Percentiles rank a stretch among this genome's conserved stretches.
These are phyloP conservation scores for Rhingia campestris DNA, from an alignment of 2,888 invertebrate genomes.

Conservation along the genomic window DNA sequence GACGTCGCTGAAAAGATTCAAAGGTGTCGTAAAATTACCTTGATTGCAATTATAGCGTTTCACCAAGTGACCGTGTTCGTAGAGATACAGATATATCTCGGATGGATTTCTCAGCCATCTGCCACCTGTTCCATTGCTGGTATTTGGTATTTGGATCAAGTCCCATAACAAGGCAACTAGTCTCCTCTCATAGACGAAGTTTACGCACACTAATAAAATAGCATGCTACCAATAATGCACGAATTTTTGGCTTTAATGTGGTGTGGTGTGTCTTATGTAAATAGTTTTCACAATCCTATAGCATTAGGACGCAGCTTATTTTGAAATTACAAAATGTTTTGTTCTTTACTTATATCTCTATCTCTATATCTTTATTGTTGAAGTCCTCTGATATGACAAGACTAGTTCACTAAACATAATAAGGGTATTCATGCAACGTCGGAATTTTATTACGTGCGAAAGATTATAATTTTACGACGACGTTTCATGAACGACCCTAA, in stretches of 20 bases:
- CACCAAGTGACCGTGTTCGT: no score
- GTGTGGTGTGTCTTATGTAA: conserved; percentile 5
- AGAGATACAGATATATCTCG: not conserved
- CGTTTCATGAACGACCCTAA: no score
- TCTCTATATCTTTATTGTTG: no score
- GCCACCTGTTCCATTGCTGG: not conserved
- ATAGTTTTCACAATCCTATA: conserved; percentile 11
- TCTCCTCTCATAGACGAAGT: not conserved
- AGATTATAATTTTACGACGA: no score
- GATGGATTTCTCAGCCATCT: not conserved
- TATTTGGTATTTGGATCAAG: not conserved
- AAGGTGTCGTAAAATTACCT: no score
- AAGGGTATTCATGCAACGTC: no score
- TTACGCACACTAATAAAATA: not conserved
- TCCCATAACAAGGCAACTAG: not conserved
- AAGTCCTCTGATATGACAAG: no score
- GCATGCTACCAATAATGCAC: not conserved
- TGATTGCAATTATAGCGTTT: no score
- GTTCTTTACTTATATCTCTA: no score
- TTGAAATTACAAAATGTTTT: not conserved
- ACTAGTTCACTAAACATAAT: no score
- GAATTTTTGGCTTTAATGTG: not conserved
- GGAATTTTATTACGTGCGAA: no score
- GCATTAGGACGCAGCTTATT: not conserved
- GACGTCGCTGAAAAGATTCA: no score